Conservation (phyloP, 1,140 invertebrate genomes). For the Aphis craccivora region DNA sequence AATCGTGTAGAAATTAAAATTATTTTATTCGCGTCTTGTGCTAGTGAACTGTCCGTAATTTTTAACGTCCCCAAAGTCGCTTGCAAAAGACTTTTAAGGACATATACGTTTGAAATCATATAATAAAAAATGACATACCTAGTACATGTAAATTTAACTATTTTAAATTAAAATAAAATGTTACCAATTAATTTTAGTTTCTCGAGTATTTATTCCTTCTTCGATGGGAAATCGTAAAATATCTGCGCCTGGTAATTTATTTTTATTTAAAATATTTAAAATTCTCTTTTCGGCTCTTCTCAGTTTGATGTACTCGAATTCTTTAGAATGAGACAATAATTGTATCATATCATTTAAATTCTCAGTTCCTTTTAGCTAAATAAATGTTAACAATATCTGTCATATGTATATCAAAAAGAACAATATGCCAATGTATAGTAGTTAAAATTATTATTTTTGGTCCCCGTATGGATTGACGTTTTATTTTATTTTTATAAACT, state of each 20-base stretch:
- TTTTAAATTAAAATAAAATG: slow-evolving; percentile 39
- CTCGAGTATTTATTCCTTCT: slow-evolving; percentile 70
- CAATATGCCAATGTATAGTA: not conserved
- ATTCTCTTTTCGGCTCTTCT: slow-evolving; percentile 69
- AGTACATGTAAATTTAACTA: not conserved
- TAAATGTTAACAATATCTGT: slow-evolving; percentile 12
- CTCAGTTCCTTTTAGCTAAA: slow-evolving; percentile 66
- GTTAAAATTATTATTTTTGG: not conserved
- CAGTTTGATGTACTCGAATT: slow-evolving; percentile 71
- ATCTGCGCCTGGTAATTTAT: slow-evolving; percentile 64
- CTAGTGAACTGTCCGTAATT: slow-evolving; percentile 72
- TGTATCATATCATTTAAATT: slow-evolving; percentile 64
- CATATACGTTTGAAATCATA: not conserved
- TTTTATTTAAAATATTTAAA: slow-evolving; percentile 72
- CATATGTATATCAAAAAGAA: not conserved
- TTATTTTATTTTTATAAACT: too few relatives aligned
- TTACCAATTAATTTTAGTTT: slow-evolving; percentile 75
- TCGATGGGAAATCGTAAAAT: slow-evolving; percentile 71
- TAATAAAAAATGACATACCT: not conserved
- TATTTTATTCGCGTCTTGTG: slow-evolving; percentile 75
- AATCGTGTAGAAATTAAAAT: slow-evolving; percentile 73
- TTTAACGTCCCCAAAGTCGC: slow-evolving; percentile 74
- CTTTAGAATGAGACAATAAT: slow-evolving; percentile 68
- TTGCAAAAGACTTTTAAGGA: slow-evolving; percentile 63
- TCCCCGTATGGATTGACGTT: not conserved